Evolutionary conservation across 2,888 invertebrate genomes (phyloP).

Genomic region (Leptura quadrifasciata): DNA sequence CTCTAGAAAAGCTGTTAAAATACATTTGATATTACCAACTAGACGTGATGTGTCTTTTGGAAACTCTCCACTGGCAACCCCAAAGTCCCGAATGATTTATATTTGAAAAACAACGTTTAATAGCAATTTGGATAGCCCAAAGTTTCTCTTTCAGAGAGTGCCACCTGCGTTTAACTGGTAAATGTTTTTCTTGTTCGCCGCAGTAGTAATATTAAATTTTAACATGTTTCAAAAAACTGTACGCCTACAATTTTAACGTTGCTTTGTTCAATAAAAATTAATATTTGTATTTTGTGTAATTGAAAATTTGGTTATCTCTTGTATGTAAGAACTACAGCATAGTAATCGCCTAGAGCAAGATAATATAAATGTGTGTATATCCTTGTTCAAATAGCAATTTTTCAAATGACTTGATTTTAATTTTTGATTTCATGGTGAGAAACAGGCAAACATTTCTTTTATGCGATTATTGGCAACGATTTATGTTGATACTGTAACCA

Average conservation of each 20-base stretch:
- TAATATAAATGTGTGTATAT: too few relatives aligned
- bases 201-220: not conserved
- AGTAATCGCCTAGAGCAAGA: too few relatives aligned
- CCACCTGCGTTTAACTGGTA: slow-evolving; percentile 16
- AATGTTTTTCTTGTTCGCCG: slow-evolving; percentile 7
- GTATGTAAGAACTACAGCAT: too few relatives aligned
- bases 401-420: too few relatives aligned
- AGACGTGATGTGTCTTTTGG: slow-evolving; percentile 24
- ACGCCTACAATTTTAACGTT: not conserved
- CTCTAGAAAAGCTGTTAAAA: slow-evolving; percentile 5
- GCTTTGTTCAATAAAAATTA: not conserved
- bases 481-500: too few relatives aligned
- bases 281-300: not conserved
- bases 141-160: slow-evolving; percentile 12
- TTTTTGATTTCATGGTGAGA: too few relatives aligned
- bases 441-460: too few relatives aligned
- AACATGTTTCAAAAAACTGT: not conserved
- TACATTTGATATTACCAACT: not conserved
- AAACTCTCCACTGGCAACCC: not conserved
- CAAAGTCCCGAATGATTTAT: slow-evolving; percentile 17
- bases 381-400: too few relatives aligned
- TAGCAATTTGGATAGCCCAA: slow-evolving; percentile 1
- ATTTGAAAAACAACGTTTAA: slow-evolving; percentile 22
- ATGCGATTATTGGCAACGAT: too few relatives aligned
- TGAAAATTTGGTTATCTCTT: too few relatives aligned